Evolutionary conservation across 2,888 invertebrate species (phyloP).

Genomic region (Dichetophora obliterata): DNA sequence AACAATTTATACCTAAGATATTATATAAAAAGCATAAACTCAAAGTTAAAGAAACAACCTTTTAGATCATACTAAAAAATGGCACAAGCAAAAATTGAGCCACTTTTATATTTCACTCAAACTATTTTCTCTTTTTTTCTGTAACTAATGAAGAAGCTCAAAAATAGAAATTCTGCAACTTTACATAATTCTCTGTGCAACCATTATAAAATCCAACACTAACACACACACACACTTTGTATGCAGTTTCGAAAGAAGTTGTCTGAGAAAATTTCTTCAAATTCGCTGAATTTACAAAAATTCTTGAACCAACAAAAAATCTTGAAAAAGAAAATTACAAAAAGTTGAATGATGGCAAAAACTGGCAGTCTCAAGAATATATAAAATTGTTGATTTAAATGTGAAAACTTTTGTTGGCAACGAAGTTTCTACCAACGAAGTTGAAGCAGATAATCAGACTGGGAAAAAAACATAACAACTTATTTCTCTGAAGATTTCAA

Average conservation of each 20-base stretch:
- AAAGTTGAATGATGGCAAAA: constrained; percentile 1
- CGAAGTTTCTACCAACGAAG: constrained; percentile 5
- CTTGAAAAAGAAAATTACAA: not conserved
- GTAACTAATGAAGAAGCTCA: not conserved
- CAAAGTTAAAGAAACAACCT: not conserved
- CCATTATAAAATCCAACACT: not conserved
- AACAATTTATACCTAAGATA: not conserved
- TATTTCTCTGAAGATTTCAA: constrained; percentile 18
- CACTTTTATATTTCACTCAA: not conserved
- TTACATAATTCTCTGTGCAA: not conserved
- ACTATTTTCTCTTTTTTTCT: no score
- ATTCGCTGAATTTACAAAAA: constrained; percentile 15
- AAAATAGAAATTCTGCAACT: not conserved
- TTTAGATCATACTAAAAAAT: not conserved
- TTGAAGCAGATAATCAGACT: constrained; percentile 18
- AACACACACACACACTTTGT: not conserved
- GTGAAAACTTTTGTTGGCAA: constrained; percentile 38
- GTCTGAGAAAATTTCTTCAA: not conserved
- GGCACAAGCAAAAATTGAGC: not conserved
- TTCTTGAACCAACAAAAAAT: constrained; percentile 5
- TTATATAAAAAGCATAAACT: not conserved
- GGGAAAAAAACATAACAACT: constrained; percentile 27
- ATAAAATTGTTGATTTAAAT: constrained; percentile 39
- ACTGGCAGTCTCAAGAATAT: constrained; percentile 16
- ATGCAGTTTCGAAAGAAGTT: not conserved